Conservation (phyloP, 2,113 vertebrate species). For the Ciconia stormi region DNA sequence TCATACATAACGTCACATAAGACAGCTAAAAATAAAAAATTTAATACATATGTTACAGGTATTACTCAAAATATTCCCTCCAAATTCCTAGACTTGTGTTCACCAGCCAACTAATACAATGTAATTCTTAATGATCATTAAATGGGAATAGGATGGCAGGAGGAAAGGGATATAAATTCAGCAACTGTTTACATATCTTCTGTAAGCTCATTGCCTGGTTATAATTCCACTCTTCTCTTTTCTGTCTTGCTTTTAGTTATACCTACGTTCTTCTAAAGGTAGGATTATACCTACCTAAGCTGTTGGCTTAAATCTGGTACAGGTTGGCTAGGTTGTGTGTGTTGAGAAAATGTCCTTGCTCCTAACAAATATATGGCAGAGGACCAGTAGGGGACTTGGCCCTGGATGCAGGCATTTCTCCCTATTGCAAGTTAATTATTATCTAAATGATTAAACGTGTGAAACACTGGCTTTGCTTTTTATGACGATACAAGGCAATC, state of each 20-base stretch:
- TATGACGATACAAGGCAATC: neutral
- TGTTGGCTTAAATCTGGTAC: neutral
- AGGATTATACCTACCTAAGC: neutral
- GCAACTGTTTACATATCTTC: neutral
- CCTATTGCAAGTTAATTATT: conserved; percentile 16
- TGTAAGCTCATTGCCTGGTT: neutral
- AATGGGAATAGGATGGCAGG: neutral
- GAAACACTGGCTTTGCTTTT: neutral
- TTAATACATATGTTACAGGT: neutral
- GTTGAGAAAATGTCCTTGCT: neutral
- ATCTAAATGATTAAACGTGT: neutral
- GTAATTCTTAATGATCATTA: neutral
- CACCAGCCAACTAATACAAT: neutral
- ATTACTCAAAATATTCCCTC: neutral
- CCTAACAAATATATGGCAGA: neutral
- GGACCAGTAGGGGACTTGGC: neutral
- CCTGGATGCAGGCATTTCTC: neutral
- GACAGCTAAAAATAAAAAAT: neutral
- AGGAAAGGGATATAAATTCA: neutral
- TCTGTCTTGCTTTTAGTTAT: neutral
- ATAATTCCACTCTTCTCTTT: neutral
- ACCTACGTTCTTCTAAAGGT: neutral
- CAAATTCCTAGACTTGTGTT: neutral
- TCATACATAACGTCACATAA: neutral
- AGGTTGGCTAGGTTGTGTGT: neutral